Evolutionary conservation across 2,113 vertebrate genomes (phyloP), one percentile per base, ranked within the genome.

Genomic region (Ivindomyrus marchei): DNA sequence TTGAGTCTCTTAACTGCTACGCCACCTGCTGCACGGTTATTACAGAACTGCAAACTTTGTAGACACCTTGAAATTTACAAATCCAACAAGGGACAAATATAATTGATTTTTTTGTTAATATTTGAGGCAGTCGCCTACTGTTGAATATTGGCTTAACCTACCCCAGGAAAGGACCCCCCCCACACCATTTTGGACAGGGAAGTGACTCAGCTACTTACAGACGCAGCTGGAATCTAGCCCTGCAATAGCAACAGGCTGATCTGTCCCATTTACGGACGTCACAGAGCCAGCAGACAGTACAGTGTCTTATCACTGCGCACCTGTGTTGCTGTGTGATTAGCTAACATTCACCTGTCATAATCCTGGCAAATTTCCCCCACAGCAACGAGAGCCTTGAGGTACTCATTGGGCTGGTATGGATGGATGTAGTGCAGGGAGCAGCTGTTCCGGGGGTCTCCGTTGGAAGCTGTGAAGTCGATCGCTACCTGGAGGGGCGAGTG

Each of bases 351-450:
- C 98, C 98, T 99, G 97, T 99, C 98, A 62, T 99, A 99, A 95
- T 99, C 98, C 95, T 99, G 98, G 95, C 98, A 99, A 95, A 99
- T 99, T 95, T 99, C 98, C 1, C 98, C 98, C 19, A 99, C 98
- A 1, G 98, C 97, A 74, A 99, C 98, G 95, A 99, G 92, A 0
- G 98, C 98, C 95, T 99, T 99, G 92, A 99, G 96, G 93, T 99
- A 99, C 94, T 99, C 98, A 17, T 99, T 99, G 89, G 98, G 98
- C 89, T 98, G 98, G 90, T 97, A 99, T 0, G 98, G 98, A 93
- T 99, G 98, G 94, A 99, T 99, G 93, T 99, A 99, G 93, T 99
- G 98, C 92, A 99, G 95, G 0, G 98, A 99, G 93, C 98, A 99
- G 97, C 98, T 99, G 95, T 99, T 99, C 24, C 97, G 94, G 0